phyloP scores from a whole-genome alignment of 2,888 invertebrate genomes.

The Eristalinus aeneus region DNA sequence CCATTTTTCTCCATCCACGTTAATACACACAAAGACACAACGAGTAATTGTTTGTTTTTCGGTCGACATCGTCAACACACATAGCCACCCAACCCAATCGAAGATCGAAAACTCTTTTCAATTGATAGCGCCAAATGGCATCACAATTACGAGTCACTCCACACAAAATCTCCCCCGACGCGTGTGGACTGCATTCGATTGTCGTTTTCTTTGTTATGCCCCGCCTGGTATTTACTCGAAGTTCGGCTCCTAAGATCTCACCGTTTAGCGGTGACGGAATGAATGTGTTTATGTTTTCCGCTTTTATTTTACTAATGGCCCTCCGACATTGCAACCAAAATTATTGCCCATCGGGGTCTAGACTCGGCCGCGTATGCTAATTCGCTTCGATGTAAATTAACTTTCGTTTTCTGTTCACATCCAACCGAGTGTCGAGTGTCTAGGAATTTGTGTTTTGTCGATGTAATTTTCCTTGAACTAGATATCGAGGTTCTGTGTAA shows the following conservation, averaged over 20 bases:
- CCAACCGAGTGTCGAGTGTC: background rate
- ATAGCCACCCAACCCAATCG: no score
- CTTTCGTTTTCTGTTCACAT: background rate
- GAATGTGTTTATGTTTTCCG: background rate
- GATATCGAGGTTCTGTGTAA: slow-evolving; percentile 11
- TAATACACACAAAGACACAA: no score
- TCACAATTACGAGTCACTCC: no score
- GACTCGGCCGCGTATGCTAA: background rate
- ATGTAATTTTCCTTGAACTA: slow-evolving; percentile 5
- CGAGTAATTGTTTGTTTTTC: no score
- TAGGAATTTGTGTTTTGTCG: background rate
- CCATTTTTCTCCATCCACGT: no score
- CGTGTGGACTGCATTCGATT: no score
- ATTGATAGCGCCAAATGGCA: no score
- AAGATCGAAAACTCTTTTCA: no score
- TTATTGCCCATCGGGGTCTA: background rate
- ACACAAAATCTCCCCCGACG: no score
- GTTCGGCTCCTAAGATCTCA: background rate
- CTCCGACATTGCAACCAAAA: background rate
- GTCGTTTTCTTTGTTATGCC: no score
- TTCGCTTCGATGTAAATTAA: background rate
- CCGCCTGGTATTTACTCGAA: no score
- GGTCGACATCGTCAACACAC: no score
- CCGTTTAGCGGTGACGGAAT: background rate
- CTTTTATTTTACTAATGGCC: background rate